Percentiles rank a stretch among this genome's conserved stretches.
These are phyloP conservation scores for Acanthosepion esculentum DNA, from an alignment of 2,888 invertebrate genomes.

Conservation along the genomic window DNA sequence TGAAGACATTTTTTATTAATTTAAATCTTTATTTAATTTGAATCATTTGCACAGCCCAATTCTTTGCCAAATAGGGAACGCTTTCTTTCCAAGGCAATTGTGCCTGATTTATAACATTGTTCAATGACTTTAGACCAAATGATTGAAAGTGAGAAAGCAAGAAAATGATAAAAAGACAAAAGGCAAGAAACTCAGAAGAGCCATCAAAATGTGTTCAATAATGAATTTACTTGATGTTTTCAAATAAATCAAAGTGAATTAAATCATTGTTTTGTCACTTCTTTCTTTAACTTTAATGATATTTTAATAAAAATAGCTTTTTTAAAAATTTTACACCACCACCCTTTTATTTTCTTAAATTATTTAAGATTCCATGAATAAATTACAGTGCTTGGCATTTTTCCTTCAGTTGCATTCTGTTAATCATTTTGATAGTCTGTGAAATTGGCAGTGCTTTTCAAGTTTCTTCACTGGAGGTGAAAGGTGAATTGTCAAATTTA, in stretches of 20 bases:
- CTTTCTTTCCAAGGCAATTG: too few relatives aligned
- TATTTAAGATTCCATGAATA: constrained; percentile 18
- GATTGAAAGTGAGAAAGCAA: too few relatives aligned
- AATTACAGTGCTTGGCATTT: neutral
- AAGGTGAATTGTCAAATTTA: neutral
- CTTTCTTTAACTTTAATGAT: neutral
- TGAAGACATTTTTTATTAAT: too few relatives aligned
- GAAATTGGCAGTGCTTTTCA: neutral
- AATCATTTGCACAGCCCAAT: too few relatives aligned
- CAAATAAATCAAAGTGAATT: neutral
- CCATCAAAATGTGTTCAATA: neutral
- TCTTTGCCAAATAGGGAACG: too few relatives aligned
- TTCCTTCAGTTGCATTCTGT: neutral
- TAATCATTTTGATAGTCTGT: neutral
- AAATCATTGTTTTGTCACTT: neutral
- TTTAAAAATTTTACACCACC: neutral
- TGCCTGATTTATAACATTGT: too few relatives aligned
- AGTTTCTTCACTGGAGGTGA: neutral
- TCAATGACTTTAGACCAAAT: too few relatives aligned
- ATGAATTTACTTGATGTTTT: neutral
- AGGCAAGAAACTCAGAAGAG: neutral
- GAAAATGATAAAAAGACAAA: too few relatives aligned
- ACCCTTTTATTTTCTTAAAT: neutral
- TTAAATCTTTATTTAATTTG: too few relatives aligned
- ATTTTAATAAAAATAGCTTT: neutral